Conservation (phyloP, 2,888 invertebrate species). For the Chirona hameri region DNA sequence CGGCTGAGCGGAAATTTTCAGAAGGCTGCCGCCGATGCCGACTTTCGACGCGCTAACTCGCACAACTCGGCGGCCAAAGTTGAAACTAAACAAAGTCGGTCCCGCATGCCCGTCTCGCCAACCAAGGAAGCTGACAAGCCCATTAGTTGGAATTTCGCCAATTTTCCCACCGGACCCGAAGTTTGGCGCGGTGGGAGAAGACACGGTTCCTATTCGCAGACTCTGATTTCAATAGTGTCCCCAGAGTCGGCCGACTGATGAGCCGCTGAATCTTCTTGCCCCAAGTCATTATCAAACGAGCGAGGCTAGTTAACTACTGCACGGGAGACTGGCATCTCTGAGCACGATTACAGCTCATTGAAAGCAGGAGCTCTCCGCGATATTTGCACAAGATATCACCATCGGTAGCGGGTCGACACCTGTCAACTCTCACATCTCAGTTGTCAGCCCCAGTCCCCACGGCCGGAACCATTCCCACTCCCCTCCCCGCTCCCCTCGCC, state of each 20-base stretch:
- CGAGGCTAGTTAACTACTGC: no score
- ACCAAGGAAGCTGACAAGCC: constrained; percentile 9
- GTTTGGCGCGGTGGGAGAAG: background rate
- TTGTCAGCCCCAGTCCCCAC: no score
- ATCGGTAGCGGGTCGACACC: no score
- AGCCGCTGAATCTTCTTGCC: no score
- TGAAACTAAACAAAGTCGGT: constrained; percentile 23
- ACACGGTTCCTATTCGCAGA: background rate
- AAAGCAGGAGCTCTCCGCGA: no score
- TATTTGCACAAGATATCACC: no score
- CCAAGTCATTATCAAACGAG: no score
- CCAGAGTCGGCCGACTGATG: background rate
- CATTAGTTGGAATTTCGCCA: constrained; percentile 10
- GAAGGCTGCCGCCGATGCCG: background rate
- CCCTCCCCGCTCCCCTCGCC: no score
- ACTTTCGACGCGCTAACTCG: background rate
- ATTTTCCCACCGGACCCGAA: constrained; percentile 7
- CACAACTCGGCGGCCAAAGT: background rate
- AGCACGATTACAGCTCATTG: no score
- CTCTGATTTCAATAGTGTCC: background rate
- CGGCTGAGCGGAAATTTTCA: constrained; percentile 4
- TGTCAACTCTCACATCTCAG: no score
- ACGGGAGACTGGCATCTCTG: no score
- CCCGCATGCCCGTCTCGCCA: background rate
- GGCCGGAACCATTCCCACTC: no score